Evolutionary conservation across 2,113 vertebrate genomes (phyloP), one percentile per base, ranked within the genome.

Genomic region (Thinocorus orbignyianus): DNA sequence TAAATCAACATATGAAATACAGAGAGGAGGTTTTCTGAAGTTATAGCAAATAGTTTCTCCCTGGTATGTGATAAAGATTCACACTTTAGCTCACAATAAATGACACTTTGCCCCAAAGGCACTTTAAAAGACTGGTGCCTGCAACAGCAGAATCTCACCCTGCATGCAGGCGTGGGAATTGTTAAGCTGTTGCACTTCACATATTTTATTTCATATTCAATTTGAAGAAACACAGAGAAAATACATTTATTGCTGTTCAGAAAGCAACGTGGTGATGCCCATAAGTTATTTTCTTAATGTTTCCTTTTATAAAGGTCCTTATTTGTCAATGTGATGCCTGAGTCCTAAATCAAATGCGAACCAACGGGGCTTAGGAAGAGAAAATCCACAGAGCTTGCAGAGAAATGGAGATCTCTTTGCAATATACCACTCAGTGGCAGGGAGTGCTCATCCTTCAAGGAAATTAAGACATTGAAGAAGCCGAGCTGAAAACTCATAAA

Each of bases 211-310:
- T 58, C 8, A 12, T 28, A 18, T 7, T 48, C 49, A 74, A 26
- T 68, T 86, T 55, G 30, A 61, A 84, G 79, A 73, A 68, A 44
- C 16, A 46, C 18, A 28, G 17, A 79, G 30, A 54, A 80, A 90
- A 74, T 2, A 51, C 46, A 91, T 80, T 55, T 81, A 68, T 88
- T 37, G 52, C 68, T 81, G 28, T 64, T 93, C 48, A 77, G 76
- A 88, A 84, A 79, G 42, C 72, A 88, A 71, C 46, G 17, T 4
- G 17, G 26, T 25, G 10, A 86, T 81, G 46, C 23, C 26, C 46
- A n/a, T 70, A 46, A 95, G 25, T 84, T 73, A 93, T 85, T 86
- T 87, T 86, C 55, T 35, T 88, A 69, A 93, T 74, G 91, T 60
- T 79, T 35, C 1, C 0, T 84, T 96, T 83, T 86, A 81, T 90